Base-by-base conservation (phyloP, 2,113 vertebrate species). In the Datnioides undecimradiatus region DNA sequence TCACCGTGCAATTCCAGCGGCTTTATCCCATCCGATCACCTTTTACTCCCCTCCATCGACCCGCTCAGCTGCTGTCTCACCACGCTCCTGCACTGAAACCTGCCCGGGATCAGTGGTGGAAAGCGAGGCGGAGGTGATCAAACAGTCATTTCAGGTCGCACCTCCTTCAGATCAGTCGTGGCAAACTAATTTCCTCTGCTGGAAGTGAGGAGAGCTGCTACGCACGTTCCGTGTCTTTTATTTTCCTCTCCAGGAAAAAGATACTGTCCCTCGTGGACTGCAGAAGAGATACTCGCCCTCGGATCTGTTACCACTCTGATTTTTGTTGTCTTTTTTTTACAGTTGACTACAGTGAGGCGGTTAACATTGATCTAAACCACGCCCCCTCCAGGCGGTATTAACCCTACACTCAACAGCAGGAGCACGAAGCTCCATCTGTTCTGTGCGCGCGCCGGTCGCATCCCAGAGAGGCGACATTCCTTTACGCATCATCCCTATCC, bases 321-420 rank as follows among this genome's bases (percentile, higher is more conserved):
- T 63, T 71, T 69, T 64, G 19, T 60, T 72, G 25, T 62, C n/a
- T 38, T 13, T 38, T 55, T 19, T 43, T 12, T 46, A 89, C 88
- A 83, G 83, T 79, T 83, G 79, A 73, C 83, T 80, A 81, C 79
- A 88, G 85, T 54, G 36, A 83, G 76, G 63, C 74, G 85, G 89
- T 69, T 80, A 80, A 76, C 84, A 73, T 80, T 84, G 86, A 90
- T 79, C 51, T 31, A 93, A 90, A 78, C 93, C 94, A 93, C 95
- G 87, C 94, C 94, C 88, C 88, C 90, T 74, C 31, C 71, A 14
- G 45, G 76, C 82, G 73, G 70, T 36, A 66, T 94, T 93, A 93
- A 94, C 92, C 89, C 89, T 88, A 86, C 90, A 84, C 89, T 89
- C 73, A 68, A 66, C 82, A 29, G 38, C 78, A 33, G 68, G 41